Evolutionary conservation across 1,140 invertebrate genomes (phyloP), one percentile per base, ranked within the genome.

Genomic region (Anastatus disparis): DNA sequence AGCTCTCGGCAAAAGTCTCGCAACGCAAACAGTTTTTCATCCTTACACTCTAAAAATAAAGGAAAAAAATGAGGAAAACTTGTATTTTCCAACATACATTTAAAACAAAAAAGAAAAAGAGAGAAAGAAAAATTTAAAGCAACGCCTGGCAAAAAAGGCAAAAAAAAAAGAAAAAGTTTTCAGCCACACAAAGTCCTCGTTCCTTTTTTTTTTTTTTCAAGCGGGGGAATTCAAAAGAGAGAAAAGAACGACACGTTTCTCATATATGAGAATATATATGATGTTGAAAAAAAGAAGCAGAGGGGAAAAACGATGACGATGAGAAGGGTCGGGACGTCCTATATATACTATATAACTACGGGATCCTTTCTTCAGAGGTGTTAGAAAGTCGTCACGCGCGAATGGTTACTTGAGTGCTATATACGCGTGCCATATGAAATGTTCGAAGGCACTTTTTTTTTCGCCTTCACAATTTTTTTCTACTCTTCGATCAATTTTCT

Each of bases 231-330:
- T 75, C 74, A 75, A n/a, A n/a, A n/a, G 63, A 62, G 48, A 73
- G 66, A 70, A 42, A n/a, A 70, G 65, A 59, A 24, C 24, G 50
- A 10, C 53, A 75, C 59, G 75, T 76, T 10, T 76, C 74, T 72
- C 73, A 77, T 76, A n/a, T n/a, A 77, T 75, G 72, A 67, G 72
- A 69, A 77, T 77, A 76, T 73, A 72, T 76, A 70, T 69, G n/a
- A n/a, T n/a, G n/a, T n/a, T n/a, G n/a, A n/a, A n/a, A n/a, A n/a
- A n/a, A n/a, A n/a, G n/a, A n/a, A n/a, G n/a, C n/a, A n/a, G n/a
- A 69, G 61, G 76, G 71, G 74, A 48, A 72, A 67, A 63, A 70
- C 62, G 66, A 58, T 55, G 66, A 67, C 67, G 63, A 71, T n/a
- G 72, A 70, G 71, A 73, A 76, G 76, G 78, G 76, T 76, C 53